phyloP scores from a whole-genome alignment of 2,888 invertebrate species.

The Phortica okadai region DNA sequence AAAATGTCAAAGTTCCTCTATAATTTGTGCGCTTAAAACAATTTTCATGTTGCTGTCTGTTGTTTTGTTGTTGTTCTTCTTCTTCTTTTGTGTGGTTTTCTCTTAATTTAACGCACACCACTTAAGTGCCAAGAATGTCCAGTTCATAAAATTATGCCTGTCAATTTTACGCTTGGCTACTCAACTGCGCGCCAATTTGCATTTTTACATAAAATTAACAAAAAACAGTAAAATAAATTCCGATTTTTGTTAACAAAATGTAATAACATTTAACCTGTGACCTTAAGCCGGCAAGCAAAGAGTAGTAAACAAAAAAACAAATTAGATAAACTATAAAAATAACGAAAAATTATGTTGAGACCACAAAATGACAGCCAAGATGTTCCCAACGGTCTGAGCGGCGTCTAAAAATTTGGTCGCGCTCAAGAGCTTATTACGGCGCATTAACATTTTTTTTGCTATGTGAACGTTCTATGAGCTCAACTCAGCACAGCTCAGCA shows the following conservation, averaged over 20 bases:
- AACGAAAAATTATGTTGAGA: not conserved
- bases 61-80: not conserved
- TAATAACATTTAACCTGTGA: slow-evolving; percentile 3
- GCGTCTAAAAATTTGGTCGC: not conserved
- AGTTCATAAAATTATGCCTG: not conserved
- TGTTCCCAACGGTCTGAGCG: not conserved
- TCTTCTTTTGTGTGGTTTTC: not conserved
- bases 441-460: slow-evolving; percentile 17
- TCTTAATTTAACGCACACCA: slow-evolving; percentile 41
- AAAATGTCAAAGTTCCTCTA: too few species aligned
- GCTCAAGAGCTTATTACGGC: slow-evolving; percentile 18
- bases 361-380: not conserved
- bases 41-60: not conserved
- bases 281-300: slow-evolving; percentile 4
- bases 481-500: too few species aligned
- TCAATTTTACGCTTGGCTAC: slow-evolving; percentile 23
- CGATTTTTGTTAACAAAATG: not conserved
- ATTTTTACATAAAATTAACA: slow-evolving; percentile 2
- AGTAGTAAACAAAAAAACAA: not conserved
- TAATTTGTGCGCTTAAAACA: too few species aligned
- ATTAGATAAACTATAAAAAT: not conserved
- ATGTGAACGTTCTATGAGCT: not conserved
- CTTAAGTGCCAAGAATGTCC: slow-evolving; percentile 18
- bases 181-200: slow-evolving; percentile 13
- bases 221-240: not conserved